Conservation (phyloP, 1,140 invertebrate genomes). For the Lerema accius region DNA sequence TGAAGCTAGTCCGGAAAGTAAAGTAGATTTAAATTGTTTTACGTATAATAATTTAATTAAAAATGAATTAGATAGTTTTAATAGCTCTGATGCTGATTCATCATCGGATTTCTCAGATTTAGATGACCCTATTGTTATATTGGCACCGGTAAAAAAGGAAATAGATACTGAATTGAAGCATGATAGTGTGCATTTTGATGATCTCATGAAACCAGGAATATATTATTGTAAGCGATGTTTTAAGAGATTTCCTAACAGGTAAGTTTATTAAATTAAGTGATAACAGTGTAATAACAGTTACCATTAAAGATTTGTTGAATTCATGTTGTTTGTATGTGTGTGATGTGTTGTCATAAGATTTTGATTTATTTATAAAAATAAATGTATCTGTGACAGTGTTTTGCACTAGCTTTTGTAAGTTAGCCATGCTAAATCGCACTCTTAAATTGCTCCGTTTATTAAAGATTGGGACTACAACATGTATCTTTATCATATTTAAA, state of each 20-base stretch:
- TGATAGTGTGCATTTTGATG: constrained; percentile 45
- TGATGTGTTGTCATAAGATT: no score
- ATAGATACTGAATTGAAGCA: not conserved
- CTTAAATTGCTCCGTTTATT: no score
- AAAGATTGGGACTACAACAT: no score
- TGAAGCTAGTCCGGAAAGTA: not conserved
- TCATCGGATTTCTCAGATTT: not conserved
- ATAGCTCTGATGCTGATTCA: not conserved
- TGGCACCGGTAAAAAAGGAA: not conserved
- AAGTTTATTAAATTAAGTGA: constrained; percentile 31
- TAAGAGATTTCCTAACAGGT: constrained; percentile 47
- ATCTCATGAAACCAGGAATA: constrained; percentile 41
- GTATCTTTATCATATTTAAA: no score
- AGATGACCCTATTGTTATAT: not conserved
- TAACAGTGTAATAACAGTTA: no score
- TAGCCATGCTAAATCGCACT: no score
- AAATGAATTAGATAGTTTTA: not conserved
- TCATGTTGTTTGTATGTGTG: no score
- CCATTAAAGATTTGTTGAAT: no score
- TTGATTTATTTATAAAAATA: no score
- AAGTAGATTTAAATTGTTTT: not conserved
- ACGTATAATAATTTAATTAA: not conserved
- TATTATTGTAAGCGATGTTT: constrained; percentile 48
- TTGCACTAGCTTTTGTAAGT: no score
- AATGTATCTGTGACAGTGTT: no score